Percentiles rank a stretch among this genome's conserved stretches.
Evolutionary conservation across 2,797 vertebrate genomes (phyloP).

Genomic region (Cyclopterus lumpus): DNA sequence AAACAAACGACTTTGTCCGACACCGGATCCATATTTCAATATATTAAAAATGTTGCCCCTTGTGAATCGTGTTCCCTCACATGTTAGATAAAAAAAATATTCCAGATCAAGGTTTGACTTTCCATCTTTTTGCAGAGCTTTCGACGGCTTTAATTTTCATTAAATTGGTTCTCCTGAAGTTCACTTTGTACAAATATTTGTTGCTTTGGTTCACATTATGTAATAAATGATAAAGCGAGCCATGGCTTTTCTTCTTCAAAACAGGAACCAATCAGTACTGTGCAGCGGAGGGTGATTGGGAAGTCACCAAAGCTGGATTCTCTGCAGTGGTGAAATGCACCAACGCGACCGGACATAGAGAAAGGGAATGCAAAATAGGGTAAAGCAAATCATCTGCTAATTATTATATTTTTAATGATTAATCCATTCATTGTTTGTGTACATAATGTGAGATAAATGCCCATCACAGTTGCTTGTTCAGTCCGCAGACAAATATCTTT

Average conservation of each 20-base stretch:
- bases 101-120: background rate
- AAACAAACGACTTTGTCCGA: background rate
- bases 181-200: background rate
- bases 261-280: rapidly evolving
- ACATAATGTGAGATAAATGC: background rate
- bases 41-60: background rate
- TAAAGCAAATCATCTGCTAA: conserved; percentile 5
- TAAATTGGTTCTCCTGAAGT: background rate
- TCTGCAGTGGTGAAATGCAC: conserved; percentile 44
- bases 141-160: background rate
- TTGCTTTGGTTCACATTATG: background rate
- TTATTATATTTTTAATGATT: background rate
- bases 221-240: background rate
- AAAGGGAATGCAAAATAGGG: rapidly evolving
- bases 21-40: background rate
- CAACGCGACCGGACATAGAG: background rate
- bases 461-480: background rate
- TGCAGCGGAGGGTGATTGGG: background rate
- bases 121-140: background rate
- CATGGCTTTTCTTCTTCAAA: background rate
- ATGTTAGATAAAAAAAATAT: background rate
- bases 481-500: background rate
- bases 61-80: background rate
- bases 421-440: background rate
- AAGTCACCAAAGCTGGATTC: conserved; percentile 24